Percentiles rank a stretch among this genome's conserved stretches.
These are phyloP conservation scores for Nyleta sp. DNA, from an alignment of 2,888 invertebrate genomes.

Conservation along the genomic window DNA sequence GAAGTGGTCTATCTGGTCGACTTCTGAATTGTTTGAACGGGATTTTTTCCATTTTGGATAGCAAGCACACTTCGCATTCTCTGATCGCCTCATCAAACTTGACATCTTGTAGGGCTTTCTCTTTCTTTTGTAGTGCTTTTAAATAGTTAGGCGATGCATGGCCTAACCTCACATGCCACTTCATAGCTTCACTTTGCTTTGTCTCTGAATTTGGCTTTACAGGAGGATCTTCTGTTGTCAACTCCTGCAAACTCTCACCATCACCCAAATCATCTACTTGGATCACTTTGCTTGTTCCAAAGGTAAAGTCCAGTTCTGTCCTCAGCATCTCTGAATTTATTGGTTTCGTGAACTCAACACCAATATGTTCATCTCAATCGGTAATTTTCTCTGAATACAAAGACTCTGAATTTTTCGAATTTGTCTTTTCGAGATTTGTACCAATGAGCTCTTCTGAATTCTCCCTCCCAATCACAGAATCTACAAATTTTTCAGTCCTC, in stretches of 20 bases:
- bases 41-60: slow-evolving; percentile 63
- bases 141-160: slow-evolving; percentile 67
- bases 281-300: too few relatives aligned
- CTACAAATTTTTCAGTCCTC: background rate
- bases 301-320: too few relatives aligned
- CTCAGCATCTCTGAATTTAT: too few relatives aligned
- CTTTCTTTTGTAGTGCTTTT: slow-evolving; percentile 64
- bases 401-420: slow-evolving; percentile 5
- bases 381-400: background rate
- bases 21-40: slow-evolving; percentile 56
- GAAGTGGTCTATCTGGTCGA: slow-evolving; percentile 49
- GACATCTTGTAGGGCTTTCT: slow-evolving; percentile 59
- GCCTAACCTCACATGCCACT: slow-evolving; percentile 53
- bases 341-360: too few relatives aligned
- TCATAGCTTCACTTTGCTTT: slow-evolving; percentile 39
- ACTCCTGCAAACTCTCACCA: slow-evolving; percentile 17
- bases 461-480: slow-evolving; percentile 55
- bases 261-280: background rate
- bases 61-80: slow-evolving; percentile 64
- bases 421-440: background rate
- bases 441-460: slow-evolving; percentile 31
- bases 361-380: too few relatives aligned
- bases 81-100: slow-evolving; percentile 67
- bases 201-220: slow-evolving; percentile 9
- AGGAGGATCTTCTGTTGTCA: slow-evolving; percentile 8